phyloP scores from a whole-genome alignment of 1,140 invertebrate species.

The Drosophila guanche region DNA sequence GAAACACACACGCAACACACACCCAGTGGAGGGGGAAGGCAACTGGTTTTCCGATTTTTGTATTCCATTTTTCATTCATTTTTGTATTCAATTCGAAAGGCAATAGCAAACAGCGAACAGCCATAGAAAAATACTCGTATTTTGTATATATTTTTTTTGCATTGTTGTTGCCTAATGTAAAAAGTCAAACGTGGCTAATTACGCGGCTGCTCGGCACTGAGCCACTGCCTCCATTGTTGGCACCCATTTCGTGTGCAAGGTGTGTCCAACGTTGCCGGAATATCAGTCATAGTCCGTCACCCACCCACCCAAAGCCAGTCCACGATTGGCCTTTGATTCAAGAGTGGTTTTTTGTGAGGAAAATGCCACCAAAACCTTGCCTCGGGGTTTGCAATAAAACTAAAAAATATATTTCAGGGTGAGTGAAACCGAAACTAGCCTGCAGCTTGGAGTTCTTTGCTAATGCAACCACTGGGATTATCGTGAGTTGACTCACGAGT shows the following conservation, averaged over 20 bases:
- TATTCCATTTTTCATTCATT: constrained; percentile 25
- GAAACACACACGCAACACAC: background rate
- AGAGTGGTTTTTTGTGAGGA: no score
- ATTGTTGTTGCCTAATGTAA: constrained; percentile 60
- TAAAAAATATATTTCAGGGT: no score
- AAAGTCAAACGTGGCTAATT: constrained; percentile 74
- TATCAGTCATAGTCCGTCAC: constrained; percentile 30
- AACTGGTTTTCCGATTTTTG: constrained; percentile 62
- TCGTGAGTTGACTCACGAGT: constrained; percentile 40
- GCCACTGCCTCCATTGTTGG: constrained; percentile 37
- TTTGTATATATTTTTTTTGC: constrained; percentile 23
- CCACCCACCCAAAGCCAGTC: constrained; percentile 27
- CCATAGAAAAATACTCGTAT: constrained; percentile 8
- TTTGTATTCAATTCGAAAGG: constrained; percentile 48
- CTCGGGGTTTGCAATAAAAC: no score
- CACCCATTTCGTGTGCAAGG: constrained; percentile 63
- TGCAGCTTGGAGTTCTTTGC: constrained; percentile 14
- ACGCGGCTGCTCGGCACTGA: constrained; percentile 38
- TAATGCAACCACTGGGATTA: constrained; percentile 22
- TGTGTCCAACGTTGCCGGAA: constrained; percentile 53
- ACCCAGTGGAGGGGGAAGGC: background rate
- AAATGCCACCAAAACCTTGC: no score
- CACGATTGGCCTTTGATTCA: constrained; percentile 29
- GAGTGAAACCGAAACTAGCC: constrained; percentile 30
- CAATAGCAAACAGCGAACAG: constrained; percentile 11